A percentile compares a stretch with the other conserved stretches of the same genome.
Evolutionary conservation across 2,888 invertebrate genomes (phyloP).

Genomic region (Oscheius sp.): DNA sequence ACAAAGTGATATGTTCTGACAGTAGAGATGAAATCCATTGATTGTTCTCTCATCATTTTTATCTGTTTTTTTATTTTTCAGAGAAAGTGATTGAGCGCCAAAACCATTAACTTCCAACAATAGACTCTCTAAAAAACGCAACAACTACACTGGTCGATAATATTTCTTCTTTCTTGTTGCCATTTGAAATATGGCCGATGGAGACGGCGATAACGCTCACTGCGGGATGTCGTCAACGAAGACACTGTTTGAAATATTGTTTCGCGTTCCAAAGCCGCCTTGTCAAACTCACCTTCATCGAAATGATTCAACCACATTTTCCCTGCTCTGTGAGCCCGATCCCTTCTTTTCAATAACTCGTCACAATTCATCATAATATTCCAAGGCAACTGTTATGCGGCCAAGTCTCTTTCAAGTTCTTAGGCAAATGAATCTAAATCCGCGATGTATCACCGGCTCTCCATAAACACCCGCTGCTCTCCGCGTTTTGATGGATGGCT

Average conservation of each 20-base stretch:
- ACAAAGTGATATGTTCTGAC: too few relatives aligned
- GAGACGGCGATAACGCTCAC: slow-evolving; percentile 26
- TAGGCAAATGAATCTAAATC: slow-evolving; percentile 23
- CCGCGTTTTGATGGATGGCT: slow-evolving; percentile 34
- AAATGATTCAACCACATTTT: background rate
- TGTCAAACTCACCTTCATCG: background rate
- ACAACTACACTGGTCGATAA: slow-evolving; percentile 16
- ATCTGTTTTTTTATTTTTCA: background rate
- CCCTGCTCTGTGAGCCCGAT: background rate
- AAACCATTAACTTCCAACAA: background rate
- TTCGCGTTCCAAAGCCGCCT: background rate
- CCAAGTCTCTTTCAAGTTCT: background rate
- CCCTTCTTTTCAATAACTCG: background rate
- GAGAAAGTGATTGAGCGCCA: background rate
- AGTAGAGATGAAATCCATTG: too few relatives aligned
- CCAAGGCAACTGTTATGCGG: background rate
- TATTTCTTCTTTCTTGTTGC: slow-evolving; percentile 34
- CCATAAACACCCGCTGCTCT: slow-evolving; percentile 37
- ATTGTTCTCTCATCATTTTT: too few relatives aligned
- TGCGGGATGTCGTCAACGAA: slow-evolving; percentile 29
- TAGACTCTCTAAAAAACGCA: background rate
- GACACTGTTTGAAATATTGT: slow-evolving; percentile 14
- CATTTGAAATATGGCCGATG: slow-evolving; percentile 33
- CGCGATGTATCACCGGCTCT: slow-evolving; percentile 31
- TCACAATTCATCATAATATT: slow-evolving; percentile 9